These are phyloP conservation scores for Petrocephalus sullivani DNA, from an alignment of 2,797 vertebrate species.

Conservation along the genomic window DNA sequence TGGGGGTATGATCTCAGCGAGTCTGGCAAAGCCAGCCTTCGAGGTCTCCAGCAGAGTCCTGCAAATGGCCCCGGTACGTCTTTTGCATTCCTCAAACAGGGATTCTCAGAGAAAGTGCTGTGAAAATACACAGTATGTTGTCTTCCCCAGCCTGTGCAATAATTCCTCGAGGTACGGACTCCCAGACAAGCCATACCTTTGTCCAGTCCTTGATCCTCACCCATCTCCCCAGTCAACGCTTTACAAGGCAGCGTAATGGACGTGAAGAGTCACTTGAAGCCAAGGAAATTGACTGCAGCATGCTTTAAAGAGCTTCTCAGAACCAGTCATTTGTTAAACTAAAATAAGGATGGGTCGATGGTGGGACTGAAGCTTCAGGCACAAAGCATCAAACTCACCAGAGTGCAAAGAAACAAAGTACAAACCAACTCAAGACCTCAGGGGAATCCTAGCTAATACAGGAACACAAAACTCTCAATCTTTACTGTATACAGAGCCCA, in stretches of 20 bases:
- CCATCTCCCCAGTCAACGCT: neutral
- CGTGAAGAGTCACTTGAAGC: neutral
- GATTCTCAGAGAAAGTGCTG: slow-evolving; percentile 6
- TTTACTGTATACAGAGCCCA: neutral
- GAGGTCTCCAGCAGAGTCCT: neutral
- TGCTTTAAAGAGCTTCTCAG: neutral
- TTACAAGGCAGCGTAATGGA: neutral
- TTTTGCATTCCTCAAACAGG: neutral
- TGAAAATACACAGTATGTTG: neutral
- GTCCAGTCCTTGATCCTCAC: neutral
- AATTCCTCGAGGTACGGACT: neutral
- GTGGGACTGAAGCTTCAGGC: neutral
- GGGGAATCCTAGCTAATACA: neutral
- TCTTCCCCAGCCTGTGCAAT: neutral
- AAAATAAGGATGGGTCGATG: neutral
- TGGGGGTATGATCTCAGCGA: neutral
- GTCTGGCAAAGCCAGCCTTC: neutral
- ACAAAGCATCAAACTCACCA: neutral
- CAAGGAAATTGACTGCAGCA: neutral
- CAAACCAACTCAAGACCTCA: neutral
- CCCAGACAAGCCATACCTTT: neutral
- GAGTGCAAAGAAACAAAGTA: neutral
- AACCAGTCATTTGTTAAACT: neutral
- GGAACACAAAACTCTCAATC: neutral
- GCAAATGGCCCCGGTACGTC: neutral